A percentile compares a stretch with the other conserved stretches of the same genome.
phyloP scores from a whole-genome alignment of 2,113 vertebrate genomes.

The Pica pica region DNA sequence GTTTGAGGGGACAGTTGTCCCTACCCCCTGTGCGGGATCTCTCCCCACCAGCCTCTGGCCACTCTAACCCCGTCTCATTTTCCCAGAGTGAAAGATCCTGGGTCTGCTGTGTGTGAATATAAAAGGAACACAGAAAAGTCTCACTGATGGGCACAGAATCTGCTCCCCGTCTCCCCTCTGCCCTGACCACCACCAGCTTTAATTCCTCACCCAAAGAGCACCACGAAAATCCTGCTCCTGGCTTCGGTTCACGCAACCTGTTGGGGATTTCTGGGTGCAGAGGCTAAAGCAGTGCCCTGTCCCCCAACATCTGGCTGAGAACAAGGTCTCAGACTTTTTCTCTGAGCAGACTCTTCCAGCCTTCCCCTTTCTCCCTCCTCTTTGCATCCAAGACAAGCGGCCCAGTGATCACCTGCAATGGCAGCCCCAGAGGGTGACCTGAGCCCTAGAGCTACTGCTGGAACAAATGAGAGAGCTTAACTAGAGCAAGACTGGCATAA shows the following conservation, averaged over 20 bases:
- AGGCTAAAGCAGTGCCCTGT: background rate
- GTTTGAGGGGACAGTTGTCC: slow-evolving; percentile 5
- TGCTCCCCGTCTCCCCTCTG: background rate
- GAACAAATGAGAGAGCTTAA: slow-evolving; percentile 74
- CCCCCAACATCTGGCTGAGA: background rate
- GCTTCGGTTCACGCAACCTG: fast-evolving
- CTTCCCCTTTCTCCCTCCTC: slow-evolving; percentile 12
- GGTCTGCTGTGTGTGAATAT: fast-evolving
- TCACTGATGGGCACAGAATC: background rate
- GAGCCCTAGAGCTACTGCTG: slow-evolving; percentile 53
- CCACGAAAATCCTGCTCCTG: fast-evolving
- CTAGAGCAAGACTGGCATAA: slow-evolving; percentile 67
- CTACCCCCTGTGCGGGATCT: background rate
- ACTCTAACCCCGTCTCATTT: background rate
- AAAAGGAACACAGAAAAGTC: background rate
- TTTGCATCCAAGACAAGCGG: slow-evolving; percentile 3
- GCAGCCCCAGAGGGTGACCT: slow-evolving; percentile 69
- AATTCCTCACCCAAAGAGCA: background rate
- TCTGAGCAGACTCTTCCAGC: background rate
- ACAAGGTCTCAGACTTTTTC: background rate
- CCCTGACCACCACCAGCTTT: background rate
- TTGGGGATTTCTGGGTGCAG: background rate
- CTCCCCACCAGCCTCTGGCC: background rate
- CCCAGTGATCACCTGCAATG: slow-evolving; percentile 64
- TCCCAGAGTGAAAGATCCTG: background rate